A percentile compares a stretch with the other conserved stretches of the same genome.
phyloP scores from a whole-genome alignment of 1,140 invertebrate genomes.

The Rhizoglyphus robini region DNA sequence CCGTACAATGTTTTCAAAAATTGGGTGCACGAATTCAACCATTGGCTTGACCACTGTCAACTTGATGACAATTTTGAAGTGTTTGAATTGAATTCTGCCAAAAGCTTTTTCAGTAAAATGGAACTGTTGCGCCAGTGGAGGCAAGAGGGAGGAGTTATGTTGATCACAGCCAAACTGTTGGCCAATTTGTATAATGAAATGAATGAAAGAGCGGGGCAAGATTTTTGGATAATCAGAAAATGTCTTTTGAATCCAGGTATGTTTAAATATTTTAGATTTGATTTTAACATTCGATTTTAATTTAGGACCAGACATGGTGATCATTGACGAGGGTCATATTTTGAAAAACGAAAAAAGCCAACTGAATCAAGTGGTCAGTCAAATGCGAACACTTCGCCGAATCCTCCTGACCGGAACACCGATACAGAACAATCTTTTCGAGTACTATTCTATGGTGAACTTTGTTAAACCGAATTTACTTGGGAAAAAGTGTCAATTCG shows the following conservation, averaged over 20 bases:
- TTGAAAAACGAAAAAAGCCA: conserved; percentile 78
- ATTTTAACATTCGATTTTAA: conserved; percentile 44
- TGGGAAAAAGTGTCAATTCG: conserved; percentile 82
- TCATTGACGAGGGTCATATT: conserved; percentile 89
- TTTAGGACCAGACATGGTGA: conserved; percentile 49
- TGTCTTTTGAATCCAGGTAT: conserved; percentile 58
- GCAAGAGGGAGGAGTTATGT: conserved; percentile 67
- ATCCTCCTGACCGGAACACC: conserved; percentile 89
- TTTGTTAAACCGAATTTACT: conserved; percentile 79
- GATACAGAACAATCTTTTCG: conserved; percentile 85
- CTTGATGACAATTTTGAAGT: conserved; percentile 28
- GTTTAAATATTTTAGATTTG: conserved; percentile 85
- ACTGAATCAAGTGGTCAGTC: conserved; percentile 74
- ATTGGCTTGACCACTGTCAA: conserved; percentile 60
- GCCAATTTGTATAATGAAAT: conserved; percentile 50
- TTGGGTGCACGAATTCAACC: conserved; percentile 83
- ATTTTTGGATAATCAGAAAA: too few species aligned
- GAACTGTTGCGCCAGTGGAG: conserved; percentile 63
- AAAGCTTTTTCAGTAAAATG: conserved; percentile 30
- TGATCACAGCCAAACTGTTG: conserved; percentile 90
- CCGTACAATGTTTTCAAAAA: conserved; percentile 89
- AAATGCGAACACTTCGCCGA: conserved; percentile 64
- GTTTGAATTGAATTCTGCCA: conserved; percentile 5
- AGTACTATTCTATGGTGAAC: conserved; percentile 93
- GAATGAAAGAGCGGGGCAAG: conserved; percentile 27